Evolutionary conservation across 1,140 invertebrate species (phyloP), one percentile per base, ranked within the genome.

Genomic region (Platyura marginata): DNA sequence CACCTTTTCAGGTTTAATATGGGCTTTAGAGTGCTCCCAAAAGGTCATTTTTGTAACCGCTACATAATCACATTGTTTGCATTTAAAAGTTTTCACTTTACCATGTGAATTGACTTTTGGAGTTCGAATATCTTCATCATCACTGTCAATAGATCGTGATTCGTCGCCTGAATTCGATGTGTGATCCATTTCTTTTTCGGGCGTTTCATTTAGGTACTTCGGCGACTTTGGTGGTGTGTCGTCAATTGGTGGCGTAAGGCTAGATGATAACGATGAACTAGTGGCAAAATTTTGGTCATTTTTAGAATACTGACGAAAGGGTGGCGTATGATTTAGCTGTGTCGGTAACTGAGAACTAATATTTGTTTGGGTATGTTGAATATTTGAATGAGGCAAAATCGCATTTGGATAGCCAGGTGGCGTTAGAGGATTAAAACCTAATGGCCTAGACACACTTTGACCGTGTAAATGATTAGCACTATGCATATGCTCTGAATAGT

Each of bases 1-100:
- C 43, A 94, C 68, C 55, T 94, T 95, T 44, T 97, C 93, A 0
- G 75, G 72, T 49, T 90, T 91, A 46, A 98, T 96, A 64, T 98
- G 96, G 5, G 64, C 66, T 34, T 76, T 75, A n/a, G 72, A 74
- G 61, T 99, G 96, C 10, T 79, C 73, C 92, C 93, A 99, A 50
- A 89, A 95, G 34, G 88, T 88, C 2, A 80, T 64, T 64, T 97
- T 97, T 1, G 85, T 92, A 2, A 79, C 73, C 0, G 85, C 75
- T 1, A 81, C 70, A 48, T 81, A 83, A 15, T 78, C 72, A 56
- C 94, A 98, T 38, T 92, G 84, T 54, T 96, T 96, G 65, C 93
- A 98, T 51, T 81, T 78, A 59, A 86, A 89, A 0, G 77, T 79
- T 62, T 92, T 94, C 1, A 86, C 71, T 65, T 86, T 84, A 13